Evolutionary conservation across 2,888 invertebrate genomes (phyloP), one percentile per base, ranked within the genome.

Genomic region (Meteorus cinctellus): DNA sequence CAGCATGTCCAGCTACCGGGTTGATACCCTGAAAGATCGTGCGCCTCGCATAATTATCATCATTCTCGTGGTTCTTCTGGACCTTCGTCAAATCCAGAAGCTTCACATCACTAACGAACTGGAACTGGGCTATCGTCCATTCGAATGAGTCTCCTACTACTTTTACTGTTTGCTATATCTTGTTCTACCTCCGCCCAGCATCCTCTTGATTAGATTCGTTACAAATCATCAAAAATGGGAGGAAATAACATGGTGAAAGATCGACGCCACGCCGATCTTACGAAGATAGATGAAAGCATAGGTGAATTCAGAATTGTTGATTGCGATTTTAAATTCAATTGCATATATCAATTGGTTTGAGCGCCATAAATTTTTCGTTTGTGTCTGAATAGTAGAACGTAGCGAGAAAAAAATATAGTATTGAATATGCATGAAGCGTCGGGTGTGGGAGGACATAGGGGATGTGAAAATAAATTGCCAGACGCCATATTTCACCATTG

Each of bases 21-120:
- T 63, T 74, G 67, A 71, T 67, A 68, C 69, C 68, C 36, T 51
- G 41, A 41, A 60, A 63, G 68, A 74, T 72, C 34, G 77, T 71
- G 45, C 66, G 34, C 60, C 77, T 74, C 70, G 76, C 78, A 79
- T 79, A 78, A 78, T 77, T 75, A 75, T 79, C 73, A 76, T 76
- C 68, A 66, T 66, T 68, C 68, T 72, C 75, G 72, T n/a, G 48
- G 48, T 59, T 62, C 76, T 75, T 72, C 65, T 75, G 78, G 77
- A 74, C 77, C 78, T 74, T 79, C 77, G 78, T 79, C 75, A 79
- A 73, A 27, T 19, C 55, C 48, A 72, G 66, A 59, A 74, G 55
- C 55, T 55, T 55, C 55, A 55, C 19, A 48, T 48, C 72, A 75
- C 79, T 79, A 79, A 79, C 79, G 79, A 79, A 78, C 73, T 71